A percentile compares a stretch with the other conserved stretches of the same genome.
phyloP scores from a whole-genome alignment of 2,797 vertebrate species.

The Luscinia luscinia region DNA sequence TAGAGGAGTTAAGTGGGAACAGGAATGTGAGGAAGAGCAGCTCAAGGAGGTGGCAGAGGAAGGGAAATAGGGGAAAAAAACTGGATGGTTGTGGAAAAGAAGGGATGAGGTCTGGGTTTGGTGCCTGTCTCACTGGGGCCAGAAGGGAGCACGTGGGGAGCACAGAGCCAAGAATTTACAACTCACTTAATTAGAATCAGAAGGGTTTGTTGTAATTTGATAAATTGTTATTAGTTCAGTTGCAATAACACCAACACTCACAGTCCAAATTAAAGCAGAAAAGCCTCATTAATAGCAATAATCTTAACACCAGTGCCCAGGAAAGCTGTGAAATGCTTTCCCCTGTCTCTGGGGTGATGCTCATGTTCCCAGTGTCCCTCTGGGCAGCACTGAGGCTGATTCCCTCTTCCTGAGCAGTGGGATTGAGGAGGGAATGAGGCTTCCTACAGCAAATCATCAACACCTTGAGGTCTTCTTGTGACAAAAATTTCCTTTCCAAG shows the following conservation, averaged over 20 bases:
- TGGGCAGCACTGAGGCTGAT: neutral
- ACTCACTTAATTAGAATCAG: neutral
- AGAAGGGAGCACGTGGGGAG: neutral
- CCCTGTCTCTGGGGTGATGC: neutral
- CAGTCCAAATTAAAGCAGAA: neutral
- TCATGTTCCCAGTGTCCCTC: neutral
- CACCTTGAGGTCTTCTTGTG: fast-evolving
- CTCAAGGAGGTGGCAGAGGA: neutral
- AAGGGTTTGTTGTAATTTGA: neutral
- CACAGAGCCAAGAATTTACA: neutral
- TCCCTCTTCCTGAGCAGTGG: neutral
- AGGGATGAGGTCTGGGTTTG: neutral
- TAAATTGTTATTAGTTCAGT: neutral
- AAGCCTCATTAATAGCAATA: neutral
- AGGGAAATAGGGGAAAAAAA: neutral
- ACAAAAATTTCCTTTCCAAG: neutral
- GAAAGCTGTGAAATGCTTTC: neutral
- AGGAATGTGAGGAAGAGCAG: neutral
- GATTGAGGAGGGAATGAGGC: fast-evolving
- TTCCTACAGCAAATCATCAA: fast-evolving
- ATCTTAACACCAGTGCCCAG: neutral
- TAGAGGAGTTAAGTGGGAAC: neutral
- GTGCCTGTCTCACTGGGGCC: neutral
- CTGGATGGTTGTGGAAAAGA: neutral
- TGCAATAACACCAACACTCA: neutral